Percentiles rank a stretch among this genome's conserved stretches.
Conservation (phyloP, 2,113 vertebrate genomes). For the Oncorhynchus kisutch region DNA sequence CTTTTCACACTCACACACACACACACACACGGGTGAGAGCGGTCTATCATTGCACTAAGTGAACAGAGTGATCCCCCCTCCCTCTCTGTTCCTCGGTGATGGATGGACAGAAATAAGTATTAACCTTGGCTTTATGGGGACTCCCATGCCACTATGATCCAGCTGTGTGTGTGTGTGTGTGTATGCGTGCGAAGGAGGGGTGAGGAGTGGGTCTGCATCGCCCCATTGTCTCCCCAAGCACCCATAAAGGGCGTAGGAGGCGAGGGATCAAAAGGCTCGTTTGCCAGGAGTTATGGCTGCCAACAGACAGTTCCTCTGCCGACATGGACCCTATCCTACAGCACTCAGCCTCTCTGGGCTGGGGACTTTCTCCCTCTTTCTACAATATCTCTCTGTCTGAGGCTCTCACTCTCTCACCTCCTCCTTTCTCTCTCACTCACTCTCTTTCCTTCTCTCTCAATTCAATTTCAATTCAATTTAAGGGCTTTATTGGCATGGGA, state of each 20-base stretch:
- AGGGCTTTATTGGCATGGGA: too few relatives aligned
- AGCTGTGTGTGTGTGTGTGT: slow-evolving; percentile 48
- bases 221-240: slow-evolving; percentile 78
- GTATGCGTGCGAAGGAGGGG: background rate
- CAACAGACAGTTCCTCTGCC: slow-evolving; percentile 3
- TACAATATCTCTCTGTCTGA: too few relatives aligned
- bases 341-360: too few relatives aligned
- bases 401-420: too few relatives aligned
- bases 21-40: slow-evolving; percentile 32
- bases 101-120: slow-evolving; percentile 2
- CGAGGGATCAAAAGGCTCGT: slow-evolving; percentile 67
- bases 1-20: slow-evolving; percentile 44
- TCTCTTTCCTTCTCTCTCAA: too few relatives aligned
- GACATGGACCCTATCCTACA: background rate
- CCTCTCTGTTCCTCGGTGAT: slow-evolving; percentile 36
- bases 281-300: slow-evolving; percentile 66
- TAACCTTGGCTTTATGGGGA: too few relatives aligned
- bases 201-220: slow-evolving; percentile 44
- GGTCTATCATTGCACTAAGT: slow-evolving; percentile 53
- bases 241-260: slow-evolving; percentile 75
- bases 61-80: slow-evolving; percentile 56
- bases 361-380: too few relatives aligned
- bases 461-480: too few relatives aligned
- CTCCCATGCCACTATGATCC: slow-evolving; percentile 15
- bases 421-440: too few relatives aligned